Evolutionary conservation across 2,113 vertebrate species (phyloP).

Genomic region (Sylvia atricapilla): DNA sequence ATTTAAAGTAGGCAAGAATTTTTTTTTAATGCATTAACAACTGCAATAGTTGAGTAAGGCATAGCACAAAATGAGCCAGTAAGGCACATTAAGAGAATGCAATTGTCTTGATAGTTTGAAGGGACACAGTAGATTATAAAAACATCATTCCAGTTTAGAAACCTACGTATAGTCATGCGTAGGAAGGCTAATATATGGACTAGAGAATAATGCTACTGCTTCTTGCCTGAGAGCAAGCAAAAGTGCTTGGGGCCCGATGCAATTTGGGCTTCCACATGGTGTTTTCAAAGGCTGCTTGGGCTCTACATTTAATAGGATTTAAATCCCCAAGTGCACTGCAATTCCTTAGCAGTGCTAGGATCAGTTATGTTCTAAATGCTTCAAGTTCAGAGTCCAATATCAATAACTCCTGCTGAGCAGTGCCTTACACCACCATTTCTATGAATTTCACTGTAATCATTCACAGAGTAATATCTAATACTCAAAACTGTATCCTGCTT

Average conservation of each 20-base stretch:
- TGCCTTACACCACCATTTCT: background rate
- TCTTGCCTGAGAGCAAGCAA: background rate
- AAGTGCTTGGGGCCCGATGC: background rate
- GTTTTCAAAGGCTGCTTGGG: background rate
- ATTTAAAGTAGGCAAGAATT: background rate
- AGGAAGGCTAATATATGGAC: background rate
- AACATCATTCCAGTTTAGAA: background rate
- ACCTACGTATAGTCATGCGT: fast-evolving
- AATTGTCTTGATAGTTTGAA: background rate
- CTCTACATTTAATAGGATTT: background rate
- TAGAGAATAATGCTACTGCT: fast-evolving
- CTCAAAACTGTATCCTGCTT: background rate
- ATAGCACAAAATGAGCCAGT: background rate
- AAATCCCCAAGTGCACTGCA: background rate
- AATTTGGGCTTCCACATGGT: background rate
- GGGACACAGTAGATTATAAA: background rate
- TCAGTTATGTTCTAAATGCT: background rate
- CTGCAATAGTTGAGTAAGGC: background rate
- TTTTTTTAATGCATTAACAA: background rate
- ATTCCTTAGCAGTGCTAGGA: background rate
- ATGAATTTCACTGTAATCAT: background rate
- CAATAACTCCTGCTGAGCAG: background rate
- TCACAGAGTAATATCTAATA: background rate
- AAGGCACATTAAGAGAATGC: background rate
- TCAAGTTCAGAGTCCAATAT: background rate